Evolutionary conservation across 2,888 invertebrate species (phyloP).

Genomic region (Chrysina gloriosa): DNA sequence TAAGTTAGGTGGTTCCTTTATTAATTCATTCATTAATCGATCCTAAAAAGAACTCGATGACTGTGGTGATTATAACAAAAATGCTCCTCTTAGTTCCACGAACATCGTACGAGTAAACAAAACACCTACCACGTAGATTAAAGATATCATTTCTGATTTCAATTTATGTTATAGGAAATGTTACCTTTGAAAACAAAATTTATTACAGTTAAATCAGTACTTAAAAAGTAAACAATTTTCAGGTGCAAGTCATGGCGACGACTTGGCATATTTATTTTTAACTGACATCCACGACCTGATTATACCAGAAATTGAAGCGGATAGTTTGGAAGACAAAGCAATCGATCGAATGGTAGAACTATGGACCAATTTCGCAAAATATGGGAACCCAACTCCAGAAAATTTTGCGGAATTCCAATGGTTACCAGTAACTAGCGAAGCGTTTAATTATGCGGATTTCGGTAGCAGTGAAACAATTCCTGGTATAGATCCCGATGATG

Average conservation of each 20-base stretch:
- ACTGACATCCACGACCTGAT: slow-evolving; percentile 27
- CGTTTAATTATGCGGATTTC: slow-evolving; percentile 55
- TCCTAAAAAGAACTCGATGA: no score
- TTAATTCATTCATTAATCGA: no score
- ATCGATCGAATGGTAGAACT: slow-evolving; percentile 50
- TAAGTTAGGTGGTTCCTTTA: no score
- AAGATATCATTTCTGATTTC: no score
- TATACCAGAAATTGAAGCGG: slow-evolving; percentile 42
- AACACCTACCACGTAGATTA: no score
- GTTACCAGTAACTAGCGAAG: slow-evolving; percentile 51
- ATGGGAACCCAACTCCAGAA: slow-evolving; percentile 50
- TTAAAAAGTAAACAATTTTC: no score
- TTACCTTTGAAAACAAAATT: no score
- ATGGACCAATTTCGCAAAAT: slow-evolving; percentile 56
- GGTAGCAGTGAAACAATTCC: slow-evolving; percentile 50
- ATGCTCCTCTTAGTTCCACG: no score
- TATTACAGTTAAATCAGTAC: no score
- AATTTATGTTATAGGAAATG: no score
- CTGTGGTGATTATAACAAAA: no score
- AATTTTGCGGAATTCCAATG: slow-evolving; percentile 47
- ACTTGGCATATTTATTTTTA: slow-evolving; percentile 55
- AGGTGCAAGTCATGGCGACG: slow-evolving; percentile 54
- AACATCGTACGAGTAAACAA: no score
- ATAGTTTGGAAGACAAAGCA: slow-evolving; percentile 48
- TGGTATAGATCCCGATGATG: slow-evolving; percentile 52